Evolutionary conservation across 2,888 invertebrate species (phyloP), one percentile per base, ranked within the genome.

Genomic region (Drosophila kokeensis): DNA sequence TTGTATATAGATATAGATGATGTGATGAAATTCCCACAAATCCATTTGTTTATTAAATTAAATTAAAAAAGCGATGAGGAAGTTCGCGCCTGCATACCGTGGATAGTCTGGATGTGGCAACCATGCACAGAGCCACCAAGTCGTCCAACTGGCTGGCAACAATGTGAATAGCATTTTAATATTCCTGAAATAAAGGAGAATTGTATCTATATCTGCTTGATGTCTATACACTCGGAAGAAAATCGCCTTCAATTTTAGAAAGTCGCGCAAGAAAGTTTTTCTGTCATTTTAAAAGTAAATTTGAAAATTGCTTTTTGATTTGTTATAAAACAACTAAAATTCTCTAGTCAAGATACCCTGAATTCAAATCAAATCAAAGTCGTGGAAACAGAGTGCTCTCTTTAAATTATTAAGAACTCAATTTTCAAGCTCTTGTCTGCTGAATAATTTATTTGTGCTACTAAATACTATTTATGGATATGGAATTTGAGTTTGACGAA

Each of bases 21-120:
- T 21, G 4, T 21, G 2, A 45, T 13, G 13, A 45, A 13, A 45
- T 13, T 45, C 7, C 45, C 7, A 13, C 21, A 45, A n/a, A 45
- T 45, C 7, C 13, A 45, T 45, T 45, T 45, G 18, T n/a, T n/a
- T 15, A 8, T 45, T 45, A 0, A 29, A 29, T 29, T n/a, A n/a
- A n/a, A n/a, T n/a, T n/a, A n/a, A n/a, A n/a, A n/a, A n/a, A n/a
- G n/a, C 59, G 82, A 86, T 34, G 69, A 83, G 48, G 78, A 72
- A 6, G 45, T 69, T 4, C 74, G 79, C 7, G 67, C 78, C 13
- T 92, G 92, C 50, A 80, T 92, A 10, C 74, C 79, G 0, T 92
- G 91, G 90, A 78, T 82, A 8, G 73, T 64, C 3, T 92, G 92
- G 92, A 68, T 68, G 1, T 92, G 92, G 92, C 85, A 86, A 36